Evolutionary conservation across 2,797 vertebrate species (phyloP).

Genomic region (Heterohyrax brucei): DNA sequence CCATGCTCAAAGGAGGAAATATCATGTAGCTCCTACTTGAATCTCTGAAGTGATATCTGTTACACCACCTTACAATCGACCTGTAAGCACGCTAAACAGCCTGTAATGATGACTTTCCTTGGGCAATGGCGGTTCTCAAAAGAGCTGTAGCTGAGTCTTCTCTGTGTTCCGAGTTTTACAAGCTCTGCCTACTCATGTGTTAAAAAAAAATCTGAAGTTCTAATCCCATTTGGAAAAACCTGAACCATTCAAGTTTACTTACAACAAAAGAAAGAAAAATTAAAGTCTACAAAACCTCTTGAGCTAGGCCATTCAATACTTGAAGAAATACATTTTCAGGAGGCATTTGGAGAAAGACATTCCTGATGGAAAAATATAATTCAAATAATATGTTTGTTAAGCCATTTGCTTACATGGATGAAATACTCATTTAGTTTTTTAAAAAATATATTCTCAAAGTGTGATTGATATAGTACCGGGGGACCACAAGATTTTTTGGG

Average conservation of each 20-base stretch:
- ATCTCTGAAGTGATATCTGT: slow-evolving; percentile 65
- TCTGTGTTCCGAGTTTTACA: slow-evolving; percentile 48
- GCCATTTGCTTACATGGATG: not conserved
- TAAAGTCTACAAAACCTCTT: not conserved
- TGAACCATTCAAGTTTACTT: slow-evolving; percentile 1
- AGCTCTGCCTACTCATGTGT: slow-evolving; percentile 13
- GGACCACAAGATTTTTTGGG: not conserved
- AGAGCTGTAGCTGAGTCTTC: not conserved
- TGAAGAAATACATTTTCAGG: not conserved
- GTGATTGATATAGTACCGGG: not conserved
- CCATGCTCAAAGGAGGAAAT: slow-evolving; percentile 62
- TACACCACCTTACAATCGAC: not conserved
- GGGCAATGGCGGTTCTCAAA: not conserved
- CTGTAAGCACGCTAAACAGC: slow-evolving; percentile 11
- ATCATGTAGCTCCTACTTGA: not conserved
- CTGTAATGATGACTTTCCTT: slow-evolving; percentile 38
- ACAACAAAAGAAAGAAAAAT: slow-evolving; percentile 15
- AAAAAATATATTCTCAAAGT: not conserved
- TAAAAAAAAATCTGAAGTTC: slow-evolving; percentile 18
- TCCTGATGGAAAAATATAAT: not conserved
- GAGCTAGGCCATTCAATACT: not conserved
- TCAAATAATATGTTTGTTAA: slow-evolving; percentile 10
- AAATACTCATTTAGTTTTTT: slow-evolving; percentile 1
- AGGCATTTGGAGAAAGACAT: not conserved
- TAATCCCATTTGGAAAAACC: slow-evolving; percentile 58